Evolutionary conservation across 2,888 invertebrate genomes (phyloP), one percentile per base, ranked within the genome.

Genomic region (Leptopterna dolabrata): DNA sequence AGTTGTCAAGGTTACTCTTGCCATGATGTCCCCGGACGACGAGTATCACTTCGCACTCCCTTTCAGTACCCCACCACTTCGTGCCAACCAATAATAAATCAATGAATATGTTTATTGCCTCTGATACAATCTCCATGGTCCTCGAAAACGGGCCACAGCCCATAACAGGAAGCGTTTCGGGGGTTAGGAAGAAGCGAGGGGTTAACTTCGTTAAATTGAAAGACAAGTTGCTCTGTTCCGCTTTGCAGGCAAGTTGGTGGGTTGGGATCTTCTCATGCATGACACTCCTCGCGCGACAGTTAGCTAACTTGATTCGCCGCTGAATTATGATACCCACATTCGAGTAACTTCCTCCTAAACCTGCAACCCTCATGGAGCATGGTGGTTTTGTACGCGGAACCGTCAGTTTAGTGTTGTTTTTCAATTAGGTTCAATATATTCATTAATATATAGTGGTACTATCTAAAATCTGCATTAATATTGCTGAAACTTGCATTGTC

Each of bases 201-300:
- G 63, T 63, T 63, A 63, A 63, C 63, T 27, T 63, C 63, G 24
- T 63, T 63, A 63, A 63, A 63, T 63, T 63, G 63, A 63, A 63
- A 63, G 63, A 63, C 63, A 63, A 63, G 63, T 63, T 63, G 9
- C 63, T 11, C 63, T 24, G 63, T 63, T 63, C 24, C 63, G 63
- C 63, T 24, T 24, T 13, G 4, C 24, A 63, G 63, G 24, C 63
- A 24, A 24, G 63, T 63, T n/a, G 24, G 63, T 24, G 19, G 24
- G 27, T 19, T 19, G 19, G 63, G 63, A 63, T 63, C 63, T 63
- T 27, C 63, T 24, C 63, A 63, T 24, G 63, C 63, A 63, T 24
- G 63, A 63, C 63, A 24, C 63, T 19, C 19, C 63, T 63, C 63
- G 11, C 13, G 27, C 63, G 63, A 63, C 63, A 24, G 63, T 63